A percentile compares a stretch with the other conserved stretches of the same genome.
phyloP scores from a whole-genome alignment of 92 coral and sea anemone species.

The Bergia sp. region DNA sequence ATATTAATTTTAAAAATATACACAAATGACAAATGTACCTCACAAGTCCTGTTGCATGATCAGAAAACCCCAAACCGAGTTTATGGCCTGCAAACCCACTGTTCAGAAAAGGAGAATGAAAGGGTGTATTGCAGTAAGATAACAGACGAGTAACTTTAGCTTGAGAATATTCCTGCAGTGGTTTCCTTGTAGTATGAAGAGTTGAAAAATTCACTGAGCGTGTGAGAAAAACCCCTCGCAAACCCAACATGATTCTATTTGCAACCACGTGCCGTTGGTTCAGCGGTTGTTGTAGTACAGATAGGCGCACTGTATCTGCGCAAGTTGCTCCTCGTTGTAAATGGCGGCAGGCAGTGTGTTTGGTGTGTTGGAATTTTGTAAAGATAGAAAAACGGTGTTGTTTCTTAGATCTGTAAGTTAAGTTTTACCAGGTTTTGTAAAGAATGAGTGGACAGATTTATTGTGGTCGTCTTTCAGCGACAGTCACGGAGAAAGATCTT shows the following conservation, averaged over 20 bases:
- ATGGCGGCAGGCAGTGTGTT: constrained; percentile 19
- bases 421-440: background rate
- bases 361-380: constrained; percentile 32
- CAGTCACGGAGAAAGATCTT: constrained; percentile 83
- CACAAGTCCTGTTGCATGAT: constrained; percentile 22
- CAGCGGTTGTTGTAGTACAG: constrained; percentile 17
- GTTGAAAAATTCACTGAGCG: constrained; percentile 22
- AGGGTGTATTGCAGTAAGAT: background rate
- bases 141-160: background rate
- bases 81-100: background rate
- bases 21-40: background rate
- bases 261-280: constrained; percentile 37
- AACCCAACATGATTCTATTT: constrained; percentile 1
- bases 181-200: background rate
- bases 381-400: constrained; percentile 13
- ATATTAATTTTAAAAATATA: background rate
- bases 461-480: constrained; percentile 92
- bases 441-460: constrained; percentile 88
- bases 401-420: background rate
- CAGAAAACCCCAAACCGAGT: constrained; percentile 7
- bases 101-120: background rate
- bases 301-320: constrained; percentile 14
- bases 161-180: constrained; percentile 7
- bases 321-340: constrained; percentile 35
- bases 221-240: constrained; percentile 5